Percentiles rank a stretch among this genome's conserved stretches.
phyloP scores from a whole-genome alignment of 1,140 invertebrate genomes.

The Lethrus apterus region DNA sequence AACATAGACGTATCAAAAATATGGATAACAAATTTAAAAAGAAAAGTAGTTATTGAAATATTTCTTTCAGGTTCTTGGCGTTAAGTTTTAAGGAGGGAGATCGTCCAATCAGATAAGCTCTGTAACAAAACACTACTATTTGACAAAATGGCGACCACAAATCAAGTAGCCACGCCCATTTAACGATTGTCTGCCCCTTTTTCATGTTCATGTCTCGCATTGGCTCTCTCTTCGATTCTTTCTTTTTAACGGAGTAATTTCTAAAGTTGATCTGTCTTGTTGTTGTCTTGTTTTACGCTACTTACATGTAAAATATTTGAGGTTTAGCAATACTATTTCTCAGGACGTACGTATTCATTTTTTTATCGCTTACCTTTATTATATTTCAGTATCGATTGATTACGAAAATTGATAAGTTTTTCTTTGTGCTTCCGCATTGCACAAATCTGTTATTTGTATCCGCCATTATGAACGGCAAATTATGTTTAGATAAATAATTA shows the following conservation, averaged over 20 bases:
- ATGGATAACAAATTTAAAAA: too few relatives aligned
- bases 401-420: too few relatives aligned
- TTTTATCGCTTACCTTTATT: too few relatives aligned
- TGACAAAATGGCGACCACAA: constrained; percentile 45
- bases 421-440: too few relatives aligned
- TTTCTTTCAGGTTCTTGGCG: too few relatives aligned
- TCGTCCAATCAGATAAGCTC: constrained; percentile 42
- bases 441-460: too few relatives aligned
- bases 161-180: constrained; percentile 40
- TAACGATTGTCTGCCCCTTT: constrained; percentile 43
- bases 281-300: constrained; percentile 32
- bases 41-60: too few relatives aligned
- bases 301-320: constrained; percentile 7
- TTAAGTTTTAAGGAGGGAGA: constrained; percentile 43
- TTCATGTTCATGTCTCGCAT: constrained; percentile 40
- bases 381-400: too few relatives aligned
- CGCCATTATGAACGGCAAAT: too few relatives aligned
- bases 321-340: not conserved
- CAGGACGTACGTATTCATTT: not conserved
- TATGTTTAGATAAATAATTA: too few relatives aligned
- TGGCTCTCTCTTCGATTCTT: constrained; percentile 38
- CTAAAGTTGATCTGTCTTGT: constrained; percentile 36
- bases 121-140: constrained; percentile 45
- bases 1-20: too few relatives aligned
- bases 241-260: constrained; percentile 26